Evolutionary conservation across 2,113 vertebrate species (phyloP).

Genomic region (Opisthocomus hoazin): DNA sequence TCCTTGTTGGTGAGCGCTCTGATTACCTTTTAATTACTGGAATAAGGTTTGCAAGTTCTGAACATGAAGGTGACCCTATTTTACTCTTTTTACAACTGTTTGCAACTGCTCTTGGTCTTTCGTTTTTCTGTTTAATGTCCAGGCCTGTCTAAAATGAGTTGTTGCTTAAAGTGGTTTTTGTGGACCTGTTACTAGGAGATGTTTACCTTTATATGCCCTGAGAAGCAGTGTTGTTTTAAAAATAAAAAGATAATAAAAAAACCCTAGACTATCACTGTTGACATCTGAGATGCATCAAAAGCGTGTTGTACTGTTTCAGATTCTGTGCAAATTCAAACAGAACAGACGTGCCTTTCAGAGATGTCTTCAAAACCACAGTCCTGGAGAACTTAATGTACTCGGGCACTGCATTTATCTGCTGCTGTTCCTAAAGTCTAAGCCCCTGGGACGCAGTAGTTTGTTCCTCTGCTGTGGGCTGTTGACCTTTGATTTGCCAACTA

Average conservation of each 20-base stretch:
- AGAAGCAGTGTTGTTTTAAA: background rate
- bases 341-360: background rate
- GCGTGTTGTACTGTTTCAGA: background rate
- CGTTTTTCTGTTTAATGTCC: background rate
- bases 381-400: background rate
- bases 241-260: background rate
- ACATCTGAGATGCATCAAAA: background rate
- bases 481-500: constrained; percentile 1
- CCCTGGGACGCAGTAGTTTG: background rate
- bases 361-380: background rate
- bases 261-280: background rate
- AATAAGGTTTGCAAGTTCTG: background rate
- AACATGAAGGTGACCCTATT: background rate
- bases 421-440: background rate
- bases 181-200: background rate
- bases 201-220: background rate
- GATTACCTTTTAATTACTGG: background rate
- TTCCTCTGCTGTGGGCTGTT: background rate
- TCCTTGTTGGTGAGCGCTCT: constrained; percentile 89
- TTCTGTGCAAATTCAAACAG: background rate
- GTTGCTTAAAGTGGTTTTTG: background rate
- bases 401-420: background rate
- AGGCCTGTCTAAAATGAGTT: background rate
- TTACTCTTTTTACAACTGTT: background rate
- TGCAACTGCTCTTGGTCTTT: background rate